These are phyloP conservation scores for silkworm (Bombyx mori) DNA, from an alignment of 1,140 invertebrate species.

Conservation along the genomic window ASM3026992v2 NC_085135.1:4238001-4238500, in stretches of 20 bases:
- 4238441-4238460: constrained; percentile 10
- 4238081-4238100: no score
- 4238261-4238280: constrained; percentile 2
- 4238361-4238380: constrained; percentile 6
- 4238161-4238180: no score
- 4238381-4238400: constrained; percentile 1
- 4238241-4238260: background rate
- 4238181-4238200: no score
- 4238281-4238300: constrained; percentile 1
- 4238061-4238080: no score
- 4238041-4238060: no score
- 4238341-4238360: constrained; percentile 9
- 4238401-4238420: background rate
- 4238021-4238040: no score
- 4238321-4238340: constrained; percentile 4
- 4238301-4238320: background rate
- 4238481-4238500: constrained; percentile 9
- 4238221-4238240: no score
- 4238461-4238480: constrained; percentile 13
- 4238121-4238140: no score
- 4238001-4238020: no score
- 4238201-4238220: no score
- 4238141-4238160: no score
- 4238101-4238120: no score
- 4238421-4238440: constrained; percentile 9